phyloP scores from a whole-genome alignment of 2,797 vertebrate species.

The Paedocypris micromegethes region DNA sequence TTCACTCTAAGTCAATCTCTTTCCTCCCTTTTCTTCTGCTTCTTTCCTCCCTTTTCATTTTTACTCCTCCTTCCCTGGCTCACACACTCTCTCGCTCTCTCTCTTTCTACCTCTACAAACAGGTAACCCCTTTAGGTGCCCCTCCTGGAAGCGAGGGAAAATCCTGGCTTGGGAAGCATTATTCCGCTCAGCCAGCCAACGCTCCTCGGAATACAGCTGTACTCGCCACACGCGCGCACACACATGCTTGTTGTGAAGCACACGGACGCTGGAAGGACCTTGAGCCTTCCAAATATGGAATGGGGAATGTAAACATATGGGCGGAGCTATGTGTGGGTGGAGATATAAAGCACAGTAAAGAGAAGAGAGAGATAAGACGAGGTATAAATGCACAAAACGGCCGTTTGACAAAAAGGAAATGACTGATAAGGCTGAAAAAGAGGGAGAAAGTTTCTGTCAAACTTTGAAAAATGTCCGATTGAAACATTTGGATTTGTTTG shows the following conservation, averaged over 20 bases:
- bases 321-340: conserved; percentile 56
- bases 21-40: conserved; percentile 48
- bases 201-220: conserved; percentile 22
- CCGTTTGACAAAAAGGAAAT: conserved; percentile 8
- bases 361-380: conserved; percentile 38
- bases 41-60: conserved; percentile 41
- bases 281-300: conserved; percentile 68
- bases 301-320: conserved; percentile 80
- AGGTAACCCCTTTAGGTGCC: conserved; percentile 54
- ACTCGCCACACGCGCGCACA: conserved; percentile 24
- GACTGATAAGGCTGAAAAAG: conserved; percentile 1
- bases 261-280: conserved; percentile 55
- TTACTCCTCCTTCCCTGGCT: conserved; percentile 8
- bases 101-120: conserved; percentile 56
- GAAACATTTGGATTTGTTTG: not conserved
- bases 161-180: conserved; percentile 37
- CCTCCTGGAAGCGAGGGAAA: conserved; percentile 28
- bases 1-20: conserved; percentile 39
- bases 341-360: conserved; percentile 15
- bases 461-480: not conserved
- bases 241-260: conserved; percentile 28
- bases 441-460: not conserved
- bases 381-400: conserved; percentile 24
- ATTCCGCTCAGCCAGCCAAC: conserved; percentile 32
- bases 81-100: conserved; percentile 1